Conservation (phyloP, 2,888 invertebrate genomes). For the Aleiodes alternator region DNA sequence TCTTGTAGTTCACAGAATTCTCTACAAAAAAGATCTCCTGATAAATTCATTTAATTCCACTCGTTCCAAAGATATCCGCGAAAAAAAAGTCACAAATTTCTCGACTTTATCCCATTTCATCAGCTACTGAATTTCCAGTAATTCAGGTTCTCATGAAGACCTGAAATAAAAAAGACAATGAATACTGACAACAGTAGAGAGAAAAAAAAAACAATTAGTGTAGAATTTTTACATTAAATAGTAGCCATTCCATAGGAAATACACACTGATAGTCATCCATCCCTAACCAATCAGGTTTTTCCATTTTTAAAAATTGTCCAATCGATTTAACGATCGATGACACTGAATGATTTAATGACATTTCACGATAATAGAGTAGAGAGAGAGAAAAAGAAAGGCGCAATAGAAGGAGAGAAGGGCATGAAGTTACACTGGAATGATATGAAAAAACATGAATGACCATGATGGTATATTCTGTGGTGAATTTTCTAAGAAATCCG, state of each 20-base stretch:
- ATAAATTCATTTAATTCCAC: too few species aligned
- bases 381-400: neutral
- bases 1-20: too few species aligned
- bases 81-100: too few species aligned
- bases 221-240: constrained; percentile 63
- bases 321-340: neutral
- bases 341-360: neutral
- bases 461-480: constrained; percentile 6
- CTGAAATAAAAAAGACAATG: constrained; percentile 28
- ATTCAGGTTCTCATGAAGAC: neutral
- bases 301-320: constrained; percentile 28
- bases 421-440: constrained; percentile 2
- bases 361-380: neutral
- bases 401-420: neutral
- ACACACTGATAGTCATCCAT: constrained; percentile 67
- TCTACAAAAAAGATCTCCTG: too few species aligned
- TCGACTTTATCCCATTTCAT: too few species aligned
- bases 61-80: too few species aligned
- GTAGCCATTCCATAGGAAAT: constrained; percentile 70
- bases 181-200: constrained; percentile 37
- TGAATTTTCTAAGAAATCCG: constrained; percentile 4
- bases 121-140: too few species aligned
- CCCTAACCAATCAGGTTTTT: constrained; percentile 56
- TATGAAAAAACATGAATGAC: constrained; percentile 23
- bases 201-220: constrained; percentile 46